Evolutionary conservation across 2,797 vertebrate species (phyloP).

Genomic region (Anguilla marmorata): DNA sequence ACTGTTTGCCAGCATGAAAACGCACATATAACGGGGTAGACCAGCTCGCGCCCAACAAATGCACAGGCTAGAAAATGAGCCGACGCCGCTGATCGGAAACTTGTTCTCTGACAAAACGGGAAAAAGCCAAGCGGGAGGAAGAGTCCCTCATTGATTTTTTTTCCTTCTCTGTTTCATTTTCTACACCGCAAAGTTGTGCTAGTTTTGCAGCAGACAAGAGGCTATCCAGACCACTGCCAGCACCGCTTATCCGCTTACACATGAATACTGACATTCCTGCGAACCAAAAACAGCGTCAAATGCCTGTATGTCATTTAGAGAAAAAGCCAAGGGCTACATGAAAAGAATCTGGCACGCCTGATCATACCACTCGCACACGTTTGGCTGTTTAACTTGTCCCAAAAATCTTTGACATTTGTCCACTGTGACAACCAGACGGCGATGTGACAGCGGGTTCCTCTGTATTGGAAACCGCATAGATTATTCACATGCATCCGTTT

Average conservation of each 20-base stretch:
- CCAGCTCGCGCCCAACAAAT: background rate
- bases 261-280: background rate
- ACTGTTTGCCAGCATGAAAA: background rate
- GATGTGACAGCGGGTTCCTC: background rate
- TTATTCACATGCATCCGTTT: background rate
- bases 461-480: too few relatives aligned
- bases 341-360: background rate
- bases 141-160: conserved; percentile 22
- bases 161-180: conserved; percentile 20
- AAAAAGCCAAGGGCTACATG: background rate
- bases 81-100: conserved; percentile 17
- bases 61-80: background rate
- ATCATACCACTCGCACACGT: background rate
- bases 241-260: background rate
- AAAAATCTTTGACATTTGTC: background rate
- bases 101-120: background rate
- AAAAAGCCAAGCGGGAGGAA: conserved; percentile 28
- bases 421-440: background rate
- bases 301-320: background rate
- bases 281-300: background rate
- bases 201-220: background rate
- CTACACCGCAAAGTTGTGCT: background rate
- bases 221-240: background rate
- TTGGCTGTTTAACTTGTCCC: background rate
- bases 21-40: background rate